Conservation (phyloP, 2,888 invertebrate genomes). For the Sipunculus nudus region DNA sequence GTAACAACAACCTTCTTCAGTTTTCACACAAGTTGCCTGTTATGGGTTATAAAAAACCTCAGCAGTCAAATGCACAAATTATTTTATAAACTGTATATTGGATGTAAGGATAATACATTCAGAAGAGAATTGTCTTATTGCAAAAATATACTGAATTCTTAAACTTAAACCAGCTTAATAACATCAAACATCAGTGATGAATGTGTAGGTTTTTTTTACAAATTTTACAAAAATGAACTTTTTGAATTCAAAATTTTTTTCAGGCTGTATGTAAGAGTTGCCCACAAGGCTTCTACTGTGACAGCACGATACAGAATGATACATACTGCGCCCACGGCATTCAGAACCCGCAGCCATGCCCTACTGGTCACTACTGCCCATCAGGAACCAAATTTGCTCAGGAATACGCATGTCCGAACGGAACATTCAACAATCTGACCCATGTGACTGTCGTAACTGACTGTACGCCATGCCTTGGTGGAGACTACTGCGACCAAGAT, state of each 20-base stretch:
- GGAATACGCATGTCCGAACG: constrained; percentile 57
- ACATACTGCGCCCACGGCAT: constrained; percentile 58
- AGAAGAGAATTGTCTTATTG: no score
- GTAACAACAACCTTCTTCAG: no score
- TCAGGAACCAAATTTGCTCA: constrained; percentile 49
- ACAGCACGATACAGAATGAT: constrained; percentile 55
- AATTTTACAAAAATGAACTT: not conserved
- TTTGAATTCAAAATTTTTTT: constrained; percentile 7
- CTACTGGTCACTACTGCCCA: constrained; percentile 57
- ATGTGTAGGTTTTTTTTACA: not conserved
- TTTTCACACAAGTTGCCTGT: no score
- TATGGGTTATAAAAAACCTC: no score
- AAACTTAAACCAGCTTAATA: no score
- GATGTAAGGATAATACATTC: no score
- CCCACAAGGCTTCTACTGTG: constrained; percentile 59
- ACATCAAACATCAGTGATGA: no score
- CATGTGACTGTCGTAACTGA: constrained; percentile 44
- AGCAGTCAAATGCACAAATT: no score
- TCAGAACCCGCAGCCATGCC: constrained; percentile 57
- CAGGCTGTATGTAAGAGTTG: constrained; percentile 56
- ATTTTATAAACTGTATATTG: no score
- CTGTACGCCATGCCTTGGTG: constrained; percentile 54
- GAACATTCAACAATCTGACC: constrained; percentile 47
- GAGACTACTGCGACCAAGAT: constrained; percentile 53
- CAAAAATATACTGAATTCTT: no score